Base-by-base conservation (phyloP, 1,140 invertebrate genomes). In the Drosophila mojavensis region DNA sequence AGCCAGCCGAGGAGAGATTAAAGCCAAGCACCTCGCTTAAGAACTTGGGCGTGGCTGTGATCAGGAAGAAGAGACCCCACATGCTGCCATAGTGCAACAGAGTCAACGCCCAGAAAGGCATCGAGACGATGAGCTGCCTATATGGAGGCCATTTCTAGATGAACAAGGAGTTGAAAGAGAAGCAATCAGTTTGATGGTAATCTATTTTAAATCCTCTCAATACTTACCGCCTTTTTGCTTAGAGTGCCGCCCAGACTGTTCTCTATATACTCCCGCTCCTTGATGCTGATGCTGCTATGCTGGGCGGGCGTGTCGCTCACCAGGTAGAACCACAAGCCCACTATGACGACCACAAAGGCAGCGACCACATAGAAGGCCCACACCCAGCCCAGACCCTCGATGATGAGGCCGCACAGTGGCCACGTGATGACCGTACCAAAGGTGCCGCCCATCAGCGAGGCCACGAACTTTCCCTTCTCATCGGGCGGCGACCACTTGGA, bases 11-110 rank as follows among this genome's bases (percentile, higher is more conserved):
- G 81, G 96, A 94, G 61, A 98, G 94, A 78, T 98, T 94, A 76
- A 98, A 98, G 61, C 97, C 96, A 11, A 99, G 93, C 9, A 92
- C 91, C 89, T 96, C 95, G 39, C 96, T 95, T 75, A 98, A 95
- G 91, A 98, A 99, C 62, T 97, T 97, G 0, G 98, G 98, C 5
- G 98, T 95, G 55, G 96, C 96, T 0, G 96, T 98, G 69, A 98
- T 94, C 75, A 98, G 95, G 74, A 96, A 95, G 75, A 96, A 96
- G 75, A 98, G 93, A 5, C 96, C 96, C 96, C 96, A 97, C 81
- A 96, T 93, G 74, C 96, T 96, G 28, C 96, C 96, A 79, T 95
- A 96, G 74, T 96, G 96, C n/a, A 96, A 92, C 67, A 95, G 91
- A 5, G 94, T 72, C 67, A 96, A 92, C 0, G 94, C 94, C 91